Evolutionary conservation across 2,888 invertebrate species (phyloP), one percentile per base, ranked within the genome.

Genomic region (Leucoma salicis): DNA sequence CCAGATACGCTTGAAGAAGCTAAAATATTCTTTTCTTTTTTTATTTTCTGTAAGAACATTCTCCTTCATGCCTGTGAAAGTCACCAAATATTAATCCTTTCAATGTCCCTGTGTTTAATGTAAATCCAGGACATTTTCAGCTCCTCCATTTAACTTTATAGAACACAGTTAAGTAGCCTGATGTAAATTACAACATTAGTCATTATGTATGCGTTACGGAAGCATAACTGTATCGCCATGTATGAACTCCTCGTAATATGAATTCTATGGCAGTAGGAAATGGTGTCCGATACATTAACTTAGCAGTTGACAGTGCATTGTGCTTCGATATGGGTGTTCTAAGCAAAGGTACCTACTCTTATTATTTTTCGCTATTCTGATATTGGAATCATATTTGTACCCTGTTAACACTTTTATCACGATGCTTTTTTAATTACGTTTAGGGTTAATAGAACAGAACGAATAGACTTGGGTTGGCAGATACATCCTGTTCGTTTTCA

Each of bases 221-320:
- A 50, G 55, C 56, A 56, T 87, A 87, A 86, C 86, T 82, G 86
- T 86, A 80, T 54, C 67, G 46, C 82, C 76, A 58, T 78, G 68
- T 81, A 77, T 71, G 76, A 41, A 42, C 35, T 48, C 69, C 68
- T 63, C 60, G 66, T 69, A 59, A 60, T 46, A 54, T 53, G 49
- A 54, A 44, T 49, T 28, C 49, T 62, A 60, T 55, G 57, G 58
- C 44, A 49, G 50, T 57, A 74, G 78, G 77, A 78, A 78, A 74
- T 74, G 46, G 60, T 57, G 62, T 56, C 64, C 60, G 57, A 53
- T 63, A 49, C 51, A 44, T 37, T 14, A 11, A 10, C 14, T 8
- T 10, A 29, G 11, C 59, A 70, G 69, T 74, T 48, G 46, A 62
- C 63, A 52, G 55, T 49, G 55, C 53, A 55, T 57, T 64, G 64